A percentile compares a stretch with the other conserved stretches of the same genome.
These are phyloP conservation scores for Ptychadena robeensis DNA, from an alignment of 2,797 vertebrate species.

Conservation along the genomic window DNA sequence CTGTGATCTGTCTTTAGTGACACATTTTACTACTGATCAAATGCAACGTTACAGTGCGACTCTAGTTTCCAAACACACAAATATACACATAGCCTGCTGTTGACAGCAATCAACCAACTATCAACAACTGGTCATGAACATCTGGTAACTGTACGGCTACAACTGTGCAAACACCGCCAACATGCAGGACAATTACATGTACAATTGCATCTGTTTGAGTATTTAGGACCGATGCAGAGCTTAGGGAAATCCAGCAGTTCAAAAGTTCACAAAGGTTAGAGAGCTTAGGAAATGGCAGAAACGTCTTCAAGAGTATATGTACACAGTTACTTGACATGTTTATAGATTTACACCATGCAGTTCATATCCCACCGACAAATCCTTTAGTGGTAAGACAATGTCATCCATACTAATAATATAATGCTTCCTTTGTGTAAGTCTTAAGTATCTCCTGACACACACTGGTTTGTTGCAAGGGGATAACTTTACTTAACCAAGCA, in stretches of 20 bases:
- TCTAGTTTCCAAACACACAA: not conserved
- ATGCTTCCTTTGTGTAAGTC: too few relatives aligned
- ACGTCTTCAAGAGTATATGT: not conserved
- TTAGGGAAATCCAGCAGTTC: not conserved
- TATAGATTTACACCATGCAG: not conserved
- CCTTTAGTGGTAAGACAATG: not conserved
- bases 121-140: constrained; percentile 4
- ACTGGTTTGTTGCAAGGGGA: too few relatives aligned
- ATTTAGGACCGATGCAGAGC: not conserved
- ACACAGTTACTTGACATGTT: not conserved
- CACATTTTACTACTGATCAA: not conserved
- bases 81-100: not conserved
- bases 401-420: not conserved
- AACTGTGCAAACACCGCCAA: constrained; percentile 29
- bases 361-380: not conserved
- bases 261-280: constrained; percentile 7
- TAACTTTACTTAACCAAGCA: too few relatives aligned
- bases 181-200: not conserved
- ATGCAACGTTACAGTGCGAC: not conserved
- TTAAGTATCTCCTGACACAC: too few relatives aligned
- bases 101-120: constrained; percentile 2
- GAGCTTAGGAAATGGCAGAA: not conserved
- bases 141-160: constrained; percentile 13
- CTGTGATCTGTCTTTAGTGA: not conserved
- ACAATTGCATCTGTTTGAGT: constrained; percentile 6